A percentile compares a stretch with the other conserved stretches of the same genome.
Evolutionary conservation across 1,140 invertebrate genomes (phyloP).

Genomic region (Vollenhovia emeryi): DNA sequence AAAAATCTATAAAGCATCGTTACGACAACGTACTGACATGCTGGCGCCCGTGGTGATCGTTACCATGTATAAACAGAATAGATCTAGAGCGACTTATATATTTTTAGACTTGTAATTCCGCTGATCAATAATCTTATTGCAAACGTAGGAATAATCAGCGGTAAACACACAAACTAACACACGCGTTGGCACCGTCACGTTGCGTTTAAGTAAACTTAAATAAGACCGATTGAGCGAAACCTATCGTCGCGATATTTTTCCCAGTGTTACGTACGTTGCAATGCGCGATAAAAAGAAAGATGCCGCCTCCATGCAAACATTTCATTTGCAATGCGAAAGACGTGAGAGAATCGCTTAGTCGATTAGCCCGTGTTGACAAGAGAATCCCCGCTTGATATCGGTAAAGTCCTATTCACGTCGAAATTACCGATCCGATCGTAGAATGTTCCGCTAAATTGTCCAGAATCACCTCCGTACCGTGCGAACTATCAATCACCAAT

Average conservation of each 20-base stretch:
- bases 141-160: neutral
- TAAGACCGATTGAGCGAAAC: neutral
- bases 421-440: conserved; percentile 19
- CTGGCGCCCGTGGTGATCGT: conserved; percentile 74
- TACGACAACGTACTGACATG: conserved; percentile 77
- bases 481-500: conserved; percentile 56
- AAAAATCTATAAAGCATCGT: conserved; percentile 81
- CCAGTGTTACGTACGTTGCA: neutral
- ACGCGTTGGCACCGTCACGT: neutral
- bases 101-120: conserved; percentile 75
- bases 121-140: conserved; percentile 43
- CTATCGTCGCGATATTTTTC: neutral
- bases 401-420: neutral
- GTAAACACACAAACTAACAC: neutral
- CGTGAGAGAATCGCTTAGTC: neutral
- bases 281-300: neutral
- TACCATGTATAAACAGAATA: conserved; percentile 60
- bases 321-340: neutral
- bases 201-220: neutral
- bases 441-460: conserved; percentile 8
- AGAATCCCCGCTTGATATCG: neutral
- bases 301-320: neutral
- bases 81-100: conserved; percentile 65
- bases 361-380: conserved; percentile 4
- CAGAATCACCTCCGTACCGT: conserved; percentile 12